Evolutionary conservation across 2,113 vertebrate genomes (phyloP).

Genomic region (Channa maculata): DNA sequence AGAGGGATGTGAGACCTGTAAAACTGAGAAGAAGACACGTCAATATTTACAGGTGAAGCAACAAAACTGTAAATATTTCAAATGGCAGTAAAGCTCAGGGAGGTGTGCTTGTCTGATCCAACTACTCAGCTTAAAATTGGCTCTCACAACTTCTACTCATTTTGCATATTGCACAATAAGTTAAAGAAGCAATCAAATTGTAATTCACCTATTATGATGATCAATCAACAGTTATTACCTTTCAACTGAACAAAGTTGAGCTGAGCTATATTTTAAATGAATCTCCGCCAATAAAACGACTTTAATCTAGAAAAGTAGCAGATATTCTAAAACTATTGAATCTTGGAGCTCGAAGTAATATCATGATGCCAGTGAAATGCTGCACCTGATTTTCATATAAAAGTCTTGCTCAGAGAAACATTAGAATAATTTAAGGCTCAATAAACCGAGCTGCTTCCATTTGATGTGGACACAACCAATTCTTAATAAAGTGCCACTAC

Average conservation of each 20-base stretch:
- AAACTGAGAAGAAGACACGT: not conserved
- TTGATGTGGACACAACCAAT: slow-evolving; percentile 34
- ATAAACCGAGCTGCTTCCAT: slow-evolving; percentile 45
- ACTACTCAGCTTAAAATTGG: not conserved
- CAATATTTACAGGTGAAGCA: slow-evolving; percentile 15
- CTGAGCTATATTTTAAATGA: slow-evolving; percentile 3
- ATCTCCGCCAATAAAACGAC: slow-evolving; percentile 11
- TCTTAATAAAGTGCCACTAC: slow-evolving; percentile 43
- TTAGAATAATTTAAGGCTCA: slow-evolving; percentile 54
- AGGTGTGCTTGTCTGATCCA: slow-evolving; percentile 9
- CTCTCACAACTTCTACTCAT: slow-evolving; percentile 33
- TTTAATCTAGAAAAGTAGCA: slow-evolving; percentile 10
- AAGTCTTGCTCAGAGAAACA: slow-evolving; percentile 48
- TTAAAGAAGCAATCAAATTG: slow-evolving; percentile 38
- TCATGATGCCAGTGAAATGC: not conserved
- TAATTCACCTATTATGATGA: slow-evolving; percentile 31
- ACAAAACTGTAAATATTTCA: not conserved
- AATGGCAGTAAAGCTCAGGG: not conserved
- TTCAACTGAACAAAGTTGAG: not conserved
- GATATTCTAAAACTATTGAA: slow-evolving; percentile 14
- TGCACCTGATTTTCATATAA: slow-evolving; percentile 43
- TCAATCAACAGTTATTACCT: slow-evolving; percentile 45
- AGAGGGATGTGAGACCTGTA: not conserved
- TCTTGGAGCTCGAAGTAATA: slow-evolving; percentile 14
- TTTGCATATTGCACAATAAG: slow-evolving; percentile 2